Base-by-base conservation (phyloP, 35 echinoderm and acorn worm species). In the Ophiothrix spiculata region DNA sequence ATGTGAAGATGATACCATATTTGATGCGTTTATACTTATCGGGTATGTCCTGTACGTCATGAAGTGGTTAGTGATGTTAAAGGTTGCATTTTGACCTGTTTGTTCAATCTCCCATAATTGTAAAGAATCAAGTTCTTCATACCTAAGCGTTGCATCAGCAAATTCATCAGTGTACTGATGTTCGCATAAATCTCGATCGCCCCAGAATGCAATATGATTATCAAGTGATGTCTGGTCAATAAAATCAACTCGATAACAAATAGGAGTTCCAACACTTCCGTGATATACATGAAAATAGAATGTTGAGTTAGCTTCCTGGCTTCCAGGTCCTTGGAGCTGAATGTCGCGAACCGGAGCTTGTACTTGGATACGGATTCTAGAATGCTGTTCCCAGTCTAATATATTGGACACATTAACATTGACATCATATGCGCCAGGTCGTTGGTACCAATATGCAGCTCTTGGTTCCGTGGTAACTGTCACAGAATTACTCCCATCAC, bases 181-280 rank as follows among this genome's bases (percentile, higher is more conserved):
- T 77, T 76, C 8, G 33, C 84, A 86, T 39, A 39, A 76, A 40
- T 10, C 39, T 33, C 64, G 0, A 49, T 64, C 41, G 12, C 88
- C 88, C 1, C 40, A 84, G 75, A 77, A 90, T 21, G 16, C 37
- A 36, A 84, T 38, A 0, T 33, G 39, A 33, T 56, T 75, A 15
- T 40, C 54, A 1, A 46, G 35, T 49, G 79, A 39, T 28, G 23
- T 25, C 31, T 2, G 29, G 45, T 80, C 64, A 32, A n/a, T 38
- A 29, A 90, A 90, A 33, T 90, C 80, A 37, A 90, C 63, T 28
- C 80, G 80, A 56, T 90, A 90, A 46, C 88, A 90, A 1, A 80
- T 81, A 39, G 76, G 80, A 34, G 80, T 90, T 13, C 80, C 88
- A 11, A 90, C 64, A 38, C 32, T 83, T 32, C 84, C 84, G 21